Conservation (phyloP, 2,113 vertebrate species). For the Cervus canadensis region DNA sequence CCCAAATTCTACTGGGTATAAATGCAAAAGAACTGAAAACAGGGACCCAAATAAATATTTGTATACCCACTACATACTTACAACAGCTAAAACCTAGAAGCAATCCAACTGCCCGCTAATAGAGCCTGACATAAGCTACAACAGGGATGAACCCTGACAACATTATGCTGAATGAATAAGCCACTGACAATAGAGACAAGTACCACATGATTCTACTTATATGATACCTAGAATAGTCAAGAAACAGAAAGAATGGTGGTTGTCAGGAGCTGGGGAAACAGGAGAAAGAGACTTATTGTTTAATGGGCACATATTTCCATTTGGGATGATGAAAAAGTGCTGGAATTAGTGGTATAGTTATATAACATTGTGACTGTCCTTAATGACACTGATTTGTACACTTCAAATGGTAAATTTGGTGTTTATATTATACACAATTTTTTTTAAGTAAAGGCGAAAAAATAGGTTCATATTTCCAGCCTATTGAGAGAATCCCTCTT, state of each 20-base stretch:
- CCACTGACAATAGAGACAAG: background rate
- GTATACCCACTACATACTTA: background rate
- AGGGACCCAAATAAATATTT: background rate
- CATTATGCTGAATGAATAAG: background rate
- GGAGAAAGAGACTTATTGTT: background rate
- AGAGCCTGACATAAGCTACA: background rate
- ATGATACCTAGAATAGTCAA: background rate
- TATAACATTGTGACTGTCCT: background rate
- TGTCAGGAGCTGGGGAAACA: background rate
- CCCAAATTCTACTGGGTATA: background rate
- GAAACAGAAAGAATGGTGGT: background rate
- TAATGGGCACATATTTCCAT: background rate
- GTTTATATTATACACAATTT: background rate
- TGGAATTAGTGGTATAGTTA: background rate
- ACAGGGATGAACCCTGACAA: background rate
- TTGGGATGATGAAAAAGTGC: background rate
- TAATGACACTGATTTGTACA: background rate
- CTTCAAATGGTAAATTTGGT: background rate
- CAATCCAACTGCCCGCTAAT: background rate
- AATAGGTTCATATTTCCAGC: background rate
- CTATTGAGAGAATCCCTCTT: background rate
- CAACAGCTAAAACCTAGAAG: background rate
- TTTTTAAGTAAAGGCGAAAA: background rate
- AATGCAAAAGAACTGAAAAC: background rate
- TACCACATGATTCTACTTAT: background rate